Evolutionary conservation across 2,113 vertebrate genomes (phyloP), one percentile per base, ranked within the genome.

Genomic region (Equus quagga): DNA sequence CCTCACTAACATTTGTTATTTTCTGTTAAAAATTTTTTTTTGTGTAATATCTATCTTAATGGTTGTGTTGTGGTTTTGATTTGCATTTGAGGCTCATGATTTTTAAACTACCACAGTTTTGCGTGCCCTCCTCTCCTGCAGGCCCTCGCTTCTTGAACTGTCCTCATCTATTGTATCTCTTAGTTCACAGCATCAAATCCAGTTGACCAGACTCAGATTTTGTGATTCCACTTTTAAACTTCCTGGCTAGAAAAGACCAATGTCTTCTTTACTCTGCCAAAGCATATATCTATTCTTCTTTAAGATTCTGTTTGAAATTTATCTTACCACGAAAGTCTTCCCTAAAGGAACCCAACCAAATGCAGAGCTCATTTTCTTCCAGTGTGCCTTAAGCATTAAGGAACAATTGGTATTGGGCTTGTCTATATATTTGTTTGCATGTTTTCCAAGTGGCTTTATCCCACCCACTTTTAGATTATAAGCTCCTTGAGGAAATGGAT

Each of bases 301-400:
- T 79, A 62, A 93, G 80, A 88, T 88, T 83, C 28, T 76, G 23
- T 81, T 91, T 84, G 82, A 54, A 80, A 62, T 72, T 89, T 41
- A 67, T 82, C 23, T 95, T 6, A 21, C 31, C n/a, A 18, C n/a
- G 54, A 28, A 93, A 54, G 18, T 78, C 21, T 46, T 88, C 69
- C 54, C 41, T 26, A 31, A 31, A 46, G 19, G 54, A 65, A 49
- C 19, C 7, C 2, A 5, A 31, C 44, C 21, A 64, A 56, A 78
- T 51, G 44, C 46, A n/a, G 33, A 95, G 60, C 1, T 1, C 26
- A 15, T 72, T 89, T 49, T 81, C 36, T 60, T 89, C 46, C 1
- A 2, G 15, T n/a, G 19, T 90, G 28, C 58, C 36, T 75, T 76
- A 73, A 75, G 78, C 31, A 41, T 65, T 65, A 41, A 86, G 70